phyloP scores from a whole-genome alignment of 2,888 invertebrate genomes.

The Dione juno region DNA sequence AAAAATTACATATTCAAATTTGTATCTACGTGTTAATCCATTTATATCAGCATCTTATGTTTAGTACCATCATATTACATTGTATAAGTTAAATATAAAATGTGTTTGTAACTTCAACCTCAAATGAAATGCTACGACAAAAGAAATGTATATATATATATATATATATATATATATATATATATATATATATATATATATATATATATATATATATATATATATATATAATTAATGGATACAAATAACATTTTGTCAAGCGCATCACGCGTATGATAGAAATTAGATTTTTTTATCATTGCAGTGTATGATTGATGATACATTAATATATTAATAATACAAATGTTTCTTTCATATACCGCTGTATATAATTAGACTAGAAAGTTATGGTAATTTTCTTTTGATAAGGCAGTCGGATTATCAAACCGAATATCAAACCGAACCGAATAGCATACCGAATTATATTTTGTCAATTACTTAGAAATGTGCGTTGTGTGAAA shows the following conservation, averaged over 20 bases:
- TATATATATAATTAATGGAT: background rate
- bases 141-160: background rate
- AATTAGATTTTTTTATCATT: slow-evolving; percentile 36
- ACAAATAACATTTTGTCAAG: slow-evolving; percentile 31
- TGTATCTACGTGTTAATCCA: background rate
- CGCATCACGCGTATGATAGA: slow-evolving; percentile 28
- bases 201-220: background rate
- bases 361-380: slow-evolving; percentile 28
- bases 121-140: background rate
- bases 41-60: background rate
- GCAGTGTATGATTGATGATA: slow-evolving; percentile 38
- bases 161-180: background rate
- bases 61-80: slow-evolving; percentile 5
- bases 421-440: no score
- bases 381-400: slow-evolving; percentile 34
- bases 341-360: slow-evolving; percentile 30
- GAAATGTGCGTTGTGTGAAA: background rate
- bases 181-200: background rate
- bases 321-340: slow-evolving; percentile 20
- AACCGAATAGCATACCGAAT: background rate
- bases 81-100: slow-evolving; percentile 1
- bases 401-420: slow-evolving; percentile 1
- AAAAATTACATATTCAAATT: background rate
- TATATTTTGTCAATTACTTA: slow-evolving; percentile 1
- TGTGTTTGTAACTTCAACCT: background rate